Evolutionary conservation across 2,113 vertebrate genomes (phyloP), one percentile per base, ranked within the genome.

Genomic region (Narcine bancroftii): DNA sequence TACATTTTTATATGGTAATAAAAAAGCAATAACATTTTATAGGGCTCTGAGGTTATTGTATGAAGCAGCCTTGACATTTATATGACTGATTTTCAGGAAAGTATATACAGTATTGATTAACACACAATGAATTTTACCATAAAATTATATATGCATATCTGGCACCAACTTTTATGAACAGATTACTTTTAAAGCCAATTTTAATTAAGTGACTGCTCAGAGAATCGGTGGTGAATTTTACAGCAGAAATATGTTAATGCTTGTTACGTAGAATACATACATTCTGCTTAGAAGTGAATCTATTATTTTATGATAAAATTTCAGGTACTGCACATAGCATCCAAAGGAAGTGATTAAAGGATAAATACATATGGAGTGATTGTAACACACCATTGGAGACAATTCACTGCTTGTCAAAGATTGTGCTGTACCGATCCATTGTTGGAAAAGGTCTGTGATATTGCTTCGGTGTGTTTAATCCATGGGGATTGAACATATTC

Each of bases 141-240:
- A 91, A 91, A 91, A 91, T 69, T 91, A 91, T 91, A 71, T 69
- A 91, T 91, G 89, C 89, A 91, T 47, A 71, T 69, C 24, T 91
- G 39, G 89, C 56, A 71, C 63, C 65, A 91, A 66, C 89, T 91
- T 91, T 91, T 91, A 69, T 66, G 89, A 42, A 69, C 89, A 91
- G 71, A 65, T 69, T 91, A 91, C 89, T 17, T 91, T 91, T 91
- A 71, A 91, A 91, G 89, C 89, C 66, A 91, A 69, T 91, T 91
- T 69, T 91, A 91, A 91, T 91, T 91, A 91, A 91, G 89, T 91
- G 89, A 47, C 63, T 91, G 39, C 89, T 91, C 42, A 47, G 65
- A 69, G 89, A 33, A 69, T 91, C 39, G 69, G 60, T 42, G 69
- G 39, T 91, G 89, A 91, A 45, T 71, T 91, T 66, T 45, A 91